phyloP scores from a whole-genome alignment of 2,888 invertebrate genomes.

The Drosophila prolongata region DNA sequence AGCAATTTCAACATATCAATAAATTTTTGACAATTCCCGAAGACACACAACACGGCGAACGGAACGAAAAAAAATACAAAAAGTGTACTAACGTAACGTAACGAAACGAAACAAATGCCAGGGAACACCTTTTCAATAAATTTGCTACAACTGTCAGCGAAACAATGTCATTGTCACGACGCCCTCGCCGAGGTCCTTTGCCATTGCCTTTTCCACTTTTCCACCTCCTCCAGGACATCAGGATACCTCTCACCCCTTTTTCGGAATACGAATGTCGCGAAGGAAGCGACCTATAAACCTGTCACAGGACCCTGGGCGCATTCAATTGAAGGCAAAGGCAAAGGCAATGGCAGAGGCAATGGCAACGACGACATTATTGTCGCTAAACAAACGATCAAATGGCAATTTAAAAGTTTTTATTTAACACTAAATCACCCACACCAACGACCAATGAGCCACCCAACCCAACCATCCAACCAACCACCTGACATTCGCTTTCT shows the following conservation, averaged over 20 bases:
- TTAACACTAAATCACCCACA: constrained; percentile 81
- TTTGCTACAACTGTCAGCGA: constrained; percentile 79
- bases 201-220: not conserved
- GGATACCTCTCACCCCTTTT: constrained; percentile 2
- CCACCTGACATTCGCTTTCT: constrained; percentile 73
- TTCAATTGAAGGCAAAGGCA: constrained; percentile 29
- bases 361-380: constrained; percentile 78
- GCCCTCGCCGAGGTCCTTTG: constrained; percentile 32
- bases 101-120: constrained; percentile 33
- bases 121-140: constrained; percentile 79
- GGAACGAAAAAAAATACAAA: not conserved
- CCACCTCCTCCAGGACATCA: not conserved
- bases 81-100: not conserved
- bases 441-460: constrained; percentile 30
- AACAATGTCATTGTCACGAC: constrained; percentile 80
- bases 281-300: constrained; percentile 73
- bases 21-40: constrained; percentile 73
- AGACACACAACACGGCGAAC: constrained; percentile 9
- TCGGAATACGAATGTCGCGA: constrained; percentile 21
- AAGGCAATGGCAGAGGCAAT: constrained; percentile 10
- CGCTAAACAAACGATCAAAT: constrained; percentile 84
- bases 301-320: constrained; percentile 61
- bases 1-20: constrained; percentile 78
- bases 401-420: constrained; percentile 83
- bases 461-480: constrained; percentile 1